Evolutionary conservation across 2,113 vertebrate species (phyloP).

Genomic region (Halcyon senegalensis): DNA sequence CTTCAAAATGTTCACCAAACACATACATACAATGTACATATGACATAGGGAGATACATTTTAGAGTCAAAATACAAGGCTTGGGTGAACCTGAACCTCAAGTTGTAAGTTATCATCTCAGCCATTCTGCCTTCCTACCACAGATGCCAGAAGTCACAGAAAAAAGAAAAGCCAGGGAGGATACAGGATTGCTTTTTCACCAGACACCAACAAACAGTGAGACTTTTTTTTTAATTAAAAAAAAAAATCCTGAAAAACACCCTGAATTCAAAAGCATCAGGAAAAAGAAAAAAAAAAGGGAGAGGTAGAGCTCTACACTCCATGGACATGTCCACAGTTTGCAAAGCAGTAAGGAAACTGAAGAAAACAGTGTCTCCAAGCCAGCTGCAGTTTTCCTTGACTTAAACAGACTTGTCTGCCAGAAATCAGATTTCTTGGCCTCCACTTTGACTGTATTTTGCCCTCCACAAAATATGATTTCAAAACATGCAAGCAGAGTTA

Average conservation of each 20-base stretch:
- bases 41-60: not conserved
- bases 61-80: not conserved
- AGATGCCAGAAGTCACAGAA: not conserved
- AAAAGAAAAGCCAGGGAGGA: not conserved
- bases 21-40: rapidly evolving
- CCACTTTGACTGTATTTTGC: not conserved
- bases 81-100: not conserved
- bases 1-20: not conserved
- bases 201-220: not conserved
- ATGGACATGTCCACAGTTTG: rapidly evolving
- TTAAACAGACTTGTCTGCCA: not conserved
- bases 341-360: not conserved
- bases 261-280: not conserved
- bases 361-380: not conserved
- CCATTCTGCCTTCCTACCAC: not conserved
- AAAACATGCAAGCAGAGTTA: not conserved
- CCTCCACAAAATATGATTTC: not conserved
- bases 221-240: too few species aligned
- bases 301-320: not conserved
- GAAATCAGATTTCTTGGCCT: not conserved
- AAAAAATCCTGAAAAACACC: not conserved
- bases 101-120: not conserved
- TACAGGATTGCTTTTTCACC: not conserved
- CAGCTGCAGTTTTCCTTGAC: not conserved
- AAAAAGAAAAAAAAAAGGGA: not conserved